Percentiles rank a stretch among this genome's conserved stretches.
These are phyloP conservation scores for Iguana delicatissima DNA, from an alignment of 2,797 vertebrate species.

Conservation along the genomic window DNA sequence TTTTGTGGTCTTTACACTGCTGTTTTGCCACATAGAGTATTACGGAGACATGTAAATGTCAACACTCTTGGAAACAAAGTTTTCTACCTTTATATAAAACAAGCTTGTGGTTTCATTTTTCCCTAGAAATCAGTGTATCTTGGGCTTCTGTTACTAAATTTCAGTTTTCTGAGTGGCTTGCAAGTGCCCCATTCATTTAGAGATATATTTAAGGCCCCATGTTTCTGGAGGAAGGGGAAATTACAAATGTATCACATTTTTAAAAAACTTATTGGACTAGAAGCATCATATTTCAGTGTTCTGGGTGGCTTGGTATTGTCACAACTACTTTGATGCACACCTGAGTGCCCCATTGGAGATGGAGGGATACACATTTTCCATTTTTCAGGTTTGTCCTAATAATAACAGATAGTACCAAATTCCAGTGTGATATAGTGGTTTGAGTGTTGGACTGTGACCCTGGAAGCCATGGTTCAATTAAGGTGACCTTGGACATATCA, in stretches of 20 bases:
- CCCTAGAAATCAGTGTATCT: background rate
- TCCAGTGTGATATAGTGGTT: background rate
- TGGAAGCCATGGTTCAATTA: too few species aligned
- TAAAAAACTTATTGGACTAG: background rate
- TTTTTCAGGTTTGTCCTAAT: background rate
- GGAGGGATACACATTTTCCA: background rate
- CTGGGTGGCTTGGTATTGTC: background rate
- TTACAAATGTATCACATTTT: background rate
- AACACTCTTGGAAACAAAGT: background rate
- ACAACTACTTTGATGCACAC: background rate
- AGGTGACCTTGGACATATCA: too few species aligned
- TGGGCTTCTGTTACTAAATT: background rate
- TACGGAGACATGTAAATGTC: background rate
- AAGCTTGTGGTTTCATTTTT: background rate
- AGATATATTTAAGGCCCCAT: background rate
- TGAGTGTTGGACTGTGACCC: too few species aligned
- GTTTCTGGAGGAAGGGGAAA: background rate
- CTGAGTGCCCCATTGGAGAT: background rate
- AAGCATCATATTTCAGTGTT: background rate
- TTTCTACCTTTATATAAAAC: background rate
- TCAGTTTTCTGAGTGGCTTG: background rate
- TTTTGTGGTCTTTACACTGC: background rate
- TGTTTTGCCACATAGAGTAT: background rate
- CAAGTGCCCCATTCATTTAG: background rate
- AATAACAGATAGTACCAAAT: background rate